These are phyloP conservation scores for Lasioglossum oenotherae DNA, from an alignment of 2,888 invertebrate species.

Conservation along the genomic window DNA sequence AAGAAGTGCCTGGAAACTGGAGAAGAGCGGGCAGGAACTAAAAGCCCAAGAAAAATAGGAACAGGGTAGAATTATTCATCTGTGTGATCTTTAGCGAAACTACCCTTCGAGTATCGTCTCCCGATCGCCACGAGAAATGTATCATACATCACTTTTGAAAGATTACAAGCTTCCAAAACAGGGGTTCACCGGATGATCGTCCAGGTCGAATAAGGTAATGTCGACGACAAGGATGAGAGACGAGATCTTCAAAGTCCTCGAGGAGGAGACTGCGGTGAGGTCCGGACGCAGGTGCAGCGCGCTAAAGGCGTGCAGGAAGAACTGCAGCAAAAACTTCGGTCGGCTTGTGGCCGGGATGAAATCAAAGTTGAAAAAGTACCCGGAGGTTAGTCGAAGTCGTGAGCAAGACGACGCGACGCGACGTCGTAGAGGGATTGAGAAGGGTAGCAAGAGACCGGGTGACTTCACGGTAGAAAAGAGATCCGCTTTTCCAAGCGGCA, in stretches of 20 bases:
- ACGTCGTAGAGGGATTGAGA: neutral
- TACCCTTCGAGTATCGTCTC: neutral
- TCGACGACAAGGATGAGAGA: neutral
- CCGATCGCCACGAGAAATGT: too few species aligned
- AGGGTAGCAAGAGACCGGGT: neutral
- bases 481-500: slow-evolving; percentile 65
- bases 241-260: neutral
- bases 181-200: neutral
- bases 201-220: neutral
- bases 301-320: neutral
- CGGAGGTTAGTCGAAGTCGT: neutral
- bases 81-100: slow-evolving; percentile 45
- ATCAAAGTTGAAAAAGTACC: slow-evolving; percentile 63
- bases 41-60: slow-evolving; percentile 8
- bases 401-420: neutral
- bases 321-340: neutral
- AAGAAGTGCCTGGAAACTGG: neutral
- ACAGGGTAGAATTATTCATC: slow-evolving; percentile 48
- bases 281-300: neutral
- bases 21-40: neutral
- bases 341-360: slow-evolving; percentile 55
- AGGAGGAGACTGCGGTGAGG: neutral
- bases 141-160: neutral
- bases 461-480: slow-evolving; percentile 49
- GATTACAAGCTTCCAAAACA: neutral